These are phyloP conservation scores for Diarsia dahlii DNA, from an alignment of 2,888 invertebrate genomes.

Conservation along the genomic window DNA sequence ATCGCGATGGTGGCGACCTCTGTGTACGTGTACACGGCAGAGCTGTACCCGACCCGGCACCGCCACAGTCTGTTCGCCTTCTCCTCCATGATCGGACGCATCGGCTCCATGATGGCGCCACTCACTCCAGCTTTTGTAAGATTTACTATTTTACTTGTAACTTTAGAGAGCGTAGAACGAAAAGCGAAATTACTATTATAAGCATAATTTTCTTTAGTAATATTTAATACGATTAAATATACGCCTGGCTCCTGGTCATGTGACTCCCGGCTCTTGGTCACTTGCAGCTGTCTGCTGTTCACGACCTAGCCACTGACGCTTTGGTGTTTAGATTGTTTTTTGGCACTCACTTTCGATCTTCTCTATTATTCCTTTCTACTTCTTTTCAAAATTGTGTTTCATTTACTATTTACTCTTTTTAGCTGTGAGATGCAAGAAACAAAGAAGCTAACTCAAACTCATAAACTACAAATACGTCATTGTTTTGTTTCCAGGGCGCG, in stretches of 20 bases:
- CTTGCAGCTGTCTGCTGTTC: too few species aligned
- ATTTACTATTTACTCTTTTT: background rate
- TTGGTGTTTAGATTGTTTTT: too few species aligned
- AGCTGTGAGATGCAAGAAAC: background rate
- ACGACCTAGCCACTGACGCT: too few species aligned
- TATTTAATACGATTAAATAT: too few species aligned
- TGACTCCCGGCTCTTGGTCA: too few species aligned
- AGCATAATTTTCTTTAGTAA: too few species aligned
- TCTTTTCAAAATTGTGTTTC: background rate
- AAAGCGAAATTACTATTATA: background rate
- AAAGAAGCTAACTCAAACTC: background rate
- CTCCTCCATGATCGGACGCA: slow-evolving; percentile 92
- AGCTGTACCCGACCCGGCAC: slow-evolving; percentile 91
- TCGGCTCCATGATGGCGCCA: slow-evolving; percentile 91
- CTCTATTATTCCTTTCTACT: too few species aligned
- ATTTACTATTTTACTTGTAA: background rate
- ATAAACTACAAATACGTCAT: background rate
- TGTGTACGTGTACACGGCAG: slow-evolving; percentile 91
- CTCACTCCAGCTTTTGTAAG: slow-evolving; percentile 91
- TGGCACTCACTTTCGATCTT: too few species aligned
- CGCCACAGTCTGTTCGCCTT: slow-evolving; percentile 91
- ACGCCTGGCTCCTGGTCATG: too few species aligned
- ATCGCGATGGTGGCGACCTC: slow-evolving; percentile 91
- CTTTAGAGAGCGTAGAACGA: background rate
- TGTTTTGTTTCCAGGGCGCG: slow-evolving; percentile 12